Evolutionary conservation across 2,888 invertebrate species (phyloP).

Genomic region (Folsomia manolachei): DNA sequence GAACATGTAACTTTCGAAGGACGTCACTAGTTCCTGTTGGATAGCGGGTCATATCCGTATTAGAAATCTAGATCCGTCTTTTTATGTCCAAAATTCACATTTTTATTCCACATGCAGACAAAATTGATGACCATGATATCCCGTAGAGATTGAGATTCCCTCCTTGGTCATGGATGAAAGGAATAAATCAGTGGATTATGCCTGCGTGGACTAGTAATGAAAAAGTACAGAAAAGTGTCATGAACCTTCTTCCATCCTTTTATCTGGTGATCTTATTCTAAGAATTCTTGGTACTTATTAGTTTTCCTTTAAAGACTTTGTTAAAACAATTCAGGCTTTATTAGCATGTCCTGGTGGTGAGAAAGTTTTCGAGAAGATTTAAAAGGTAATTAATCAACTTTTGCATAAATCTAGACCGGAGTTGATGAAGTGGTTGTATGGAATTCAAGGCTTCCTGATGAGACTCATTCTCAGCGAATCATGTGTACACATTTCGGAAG

Average conservation of each 20-base stretch:
- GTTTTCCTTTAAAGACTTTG: no score
- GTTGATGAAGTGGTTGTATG: background rate
- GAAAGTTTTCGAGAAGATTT: background rate
- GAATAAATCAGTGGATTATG: background rate
- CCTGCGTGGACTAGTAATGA: no score
- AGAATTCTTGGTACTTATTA: no score
- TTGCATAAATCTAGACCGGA: background rate
- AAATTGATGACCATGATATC: background rate
- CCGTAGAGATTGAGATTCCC: no score
- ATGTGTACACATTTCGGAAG: background rate
- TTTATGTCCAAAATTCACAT: background rate
- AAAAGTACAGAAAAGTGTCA: no score
- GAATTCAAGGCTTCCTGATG: no score
- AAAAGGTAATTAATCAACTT: background rate
- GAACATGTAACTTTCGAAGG: background rate
- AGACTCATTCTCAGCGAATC: background rate
- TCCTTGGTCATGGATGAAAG: no score
- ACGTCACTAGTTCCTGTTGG: background rate
- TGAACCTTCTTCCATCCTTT: no score
- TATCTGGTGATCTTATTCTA: no score
- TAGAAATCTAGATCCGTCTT: background rate
- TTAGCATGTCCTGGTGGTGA: background rate
- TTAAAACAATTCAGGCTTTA: background rate
- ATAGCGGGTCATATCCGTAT: background rate
- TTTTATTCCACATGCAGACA: background rate